Conservation (phyloP, 2,797 vertebrate species). For the Kryptolebias ocellatus region DNA sequence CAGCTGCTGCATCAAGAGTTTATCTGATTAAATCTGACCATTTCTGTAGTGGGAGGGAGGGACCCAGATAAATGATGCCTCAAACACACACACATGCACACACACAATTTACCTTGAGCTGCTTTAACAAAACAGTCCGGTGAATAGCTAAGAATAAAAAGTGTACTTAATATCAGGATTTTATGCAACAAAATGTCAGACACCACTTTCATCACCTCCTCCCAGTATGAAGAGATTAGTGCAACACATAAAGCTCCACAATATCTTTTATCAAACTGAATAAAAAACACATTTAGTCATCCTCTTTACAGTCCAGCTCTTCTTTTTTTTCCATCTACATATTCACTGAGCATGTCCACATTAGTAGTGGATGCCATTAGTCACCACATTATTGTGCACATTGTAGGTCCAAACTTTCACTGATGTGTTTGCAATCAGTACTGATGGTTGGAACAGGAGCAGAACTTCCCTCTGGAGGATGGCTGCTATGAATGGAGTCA, state of each 20-base stretch:
- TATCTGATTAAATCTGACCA: slow-evolving; percentile 81
- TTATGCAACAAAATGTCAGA: background rate
- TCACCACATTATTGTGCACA: background rate
- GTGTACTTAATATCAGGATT: background rate
- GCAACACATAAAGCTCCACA: background rate
- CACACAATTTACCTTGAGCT: slow-evolving; percentile 4
- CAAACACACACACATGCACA: slow-evolving; percentile 36
- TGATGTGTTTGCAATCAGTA: background rate
- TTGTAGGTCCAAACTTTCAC: background rate
- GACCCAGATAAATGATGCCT: slow-evolving; percentile 48
- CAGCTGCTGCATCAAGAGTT: slow-evolving; percentile 79
- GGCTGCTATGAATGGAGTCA: slow-evolving; percentile 9
- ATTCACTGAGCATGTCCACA: background rate
- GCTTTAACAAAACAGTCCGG: background rate
- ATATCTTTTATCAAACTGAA: slow-evolving; percentile 1
- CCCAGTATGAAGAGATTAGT: background rate
- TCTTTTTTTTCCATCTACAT: background rate
- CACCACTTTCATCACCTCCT: background rate
- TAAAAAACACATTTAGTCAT: background rate
- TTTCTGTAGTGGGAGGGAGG: slow-evolving; percentile 62
- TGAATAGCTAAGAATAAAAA: background rate
- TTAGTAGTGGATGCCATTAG: background rate
- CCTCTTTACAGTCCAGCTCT: background rate
- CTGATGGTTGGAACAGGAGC: slow-evolving; percentile 1
- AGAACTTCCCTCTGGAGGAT: slow-evolving; percentile 4